Conservation (phyloP, 53 echinoderm and acorn worm genomes). For the Mesocentrotus franciscanus region DNA sequence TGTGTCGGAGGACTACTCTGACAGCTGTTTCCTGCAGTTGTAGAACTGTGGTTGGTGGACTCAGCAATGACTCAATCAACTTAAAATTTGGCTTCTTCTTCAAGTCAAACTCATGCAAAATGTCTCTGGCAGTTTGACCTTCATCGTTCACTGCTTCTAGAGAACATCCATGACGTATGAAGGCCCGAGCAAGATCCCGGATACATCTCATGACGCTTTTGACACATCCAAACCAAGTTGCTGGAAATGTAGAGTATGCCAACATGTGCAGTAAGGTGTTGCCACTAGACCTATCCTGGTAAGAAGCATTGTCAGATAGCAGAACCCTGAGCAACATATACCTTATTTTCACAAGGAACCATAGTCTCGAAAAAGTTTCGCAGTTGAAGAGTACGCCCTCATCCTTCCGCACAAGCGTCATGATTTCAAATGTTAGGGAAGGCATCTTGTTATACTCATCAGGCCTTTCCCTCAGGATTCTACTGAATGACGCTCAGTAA, state of each 20-base stretch:
- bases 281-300: no score
- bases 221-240: no score
- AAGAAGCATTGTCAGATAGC: no score
- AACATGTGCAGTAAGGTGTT: no score
- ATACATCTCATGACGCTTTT: no score
- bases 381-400: background rate
- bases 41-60: background rate
- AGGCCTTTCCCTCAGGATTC: no score
- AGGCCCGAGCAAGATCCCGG: slow-evolving; percentile 18
- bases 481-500: no score
- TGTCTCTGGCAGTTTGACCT: background rate
- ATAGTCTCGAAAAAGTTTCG: background rate
- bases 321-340: no score
- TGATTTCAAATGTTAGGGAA: background rate
- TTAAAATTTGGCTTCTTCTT: background rate
- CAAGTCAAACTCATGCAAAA: background rate
- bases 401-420: background rate
- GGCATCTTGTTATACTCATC: no score
- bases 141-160: slow-evolving; percentile 15
- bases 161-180: slow-evolving; percentile 20
- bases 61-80: background rate
- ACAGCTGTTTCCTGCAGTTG: background rate
- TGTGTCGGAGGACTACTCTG: background rate
- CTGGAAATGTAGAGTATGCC: no score
- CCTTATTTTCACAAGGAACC: no score